Conservation (phyloP, 2,113 vertebrate species). For the Phrynocephalus versicolor region DNA sequence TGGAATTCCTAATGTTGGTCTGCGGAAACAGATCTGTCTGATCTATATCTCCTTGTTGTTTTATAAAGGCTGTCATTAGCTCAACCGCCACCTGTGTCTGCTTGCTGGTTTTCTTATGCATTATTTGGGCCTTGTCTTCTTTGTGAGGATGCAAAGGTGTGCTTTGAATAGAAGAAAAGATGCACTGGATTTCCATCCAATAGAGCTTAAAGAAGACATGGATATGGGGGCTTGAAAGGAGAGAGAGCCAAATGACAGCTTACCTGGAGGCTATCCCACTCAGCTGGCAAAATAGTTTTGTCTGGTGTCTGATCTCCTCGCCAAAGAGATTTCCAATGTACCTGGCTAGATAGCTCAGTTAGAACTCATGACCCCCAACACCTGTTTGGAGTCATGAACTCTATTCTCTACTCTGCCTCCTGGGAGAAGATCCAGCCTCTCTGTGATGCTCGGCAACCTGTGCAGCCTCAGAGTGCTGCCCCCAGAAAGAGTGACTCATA, state of each 20-base stretch:
- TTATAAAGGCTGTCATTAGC: not conserved
- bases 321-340: no score
- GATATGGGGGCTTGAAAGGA: not conserved
- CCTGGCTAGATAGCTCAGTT: no score
- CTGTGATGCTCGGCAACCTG: no score
- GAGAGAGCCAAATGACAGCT: not conserved
- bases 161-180: not conserved
- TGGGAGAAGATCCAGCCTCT: no score
- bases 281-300: no score
- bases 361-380: no score
- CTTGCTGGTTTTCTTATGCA: not conserved
- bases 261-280: not conserved
- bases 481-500: no score
- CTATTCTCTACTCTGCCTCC: no score
- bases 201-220: not conserved
- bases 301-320: no score
- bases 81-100: not conserved
- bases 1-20: slow-evolving; percentile 7
- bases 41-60: not conserved
- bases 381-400: no score
- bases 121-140: not conserved
- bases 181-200: not conserved
- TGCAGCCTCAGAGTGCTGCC: no score
- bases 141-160: not conserved
- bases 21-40: not conserved